These are phyloP conservation scores for Lucilia cuprina DNA, from an alignment of 1,140 invertebrate genomes.

Conservation along the genomic window DNA sequence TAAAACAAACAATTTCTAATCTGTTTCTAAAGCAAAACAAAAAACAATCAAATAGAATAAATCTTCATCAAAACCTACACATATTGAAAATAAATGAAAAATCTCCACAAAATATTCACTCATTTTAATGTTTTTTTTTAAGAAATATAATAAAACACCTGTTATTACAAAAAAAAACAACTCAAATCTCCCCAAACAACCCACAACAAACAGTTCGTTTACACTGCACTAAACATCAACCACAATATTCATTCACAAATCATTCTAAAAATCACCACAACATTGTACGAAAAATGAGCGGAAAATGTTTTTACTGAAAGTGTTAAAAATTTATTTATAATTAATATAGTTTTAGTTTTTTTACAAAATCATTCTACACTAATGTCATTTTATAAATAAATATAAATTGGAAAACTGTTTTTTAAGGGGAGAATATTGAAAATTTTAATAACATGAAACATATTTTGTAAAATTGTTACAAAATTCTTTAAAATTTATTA, in stretches of 20 bases:
- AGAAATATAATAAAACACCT: background rate
- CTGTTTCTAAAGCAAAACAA: background rate
- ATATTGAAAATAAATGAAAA: background rate
- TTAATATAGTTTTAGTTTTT: background rate
- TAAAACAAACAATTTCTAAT: background rate
- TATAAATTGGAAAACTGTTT: background rate
- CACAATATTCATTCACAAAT: too few relatives aligned
- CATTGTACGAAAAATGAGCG: background rate
- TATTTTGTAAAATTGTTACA: background rate
- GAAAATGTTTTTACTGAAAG: background rate
- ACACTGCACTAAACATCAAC: too few relatives aligned
- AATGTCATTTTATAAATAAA: background rate
- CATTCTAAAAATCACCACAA: background rate
- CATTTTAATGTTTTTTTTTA: background rate
- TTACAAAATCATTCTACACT: background rate
- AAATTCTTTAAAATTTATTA: background rate
- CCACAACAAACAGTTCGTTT: background rate
- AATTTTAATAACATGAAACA: background rate
- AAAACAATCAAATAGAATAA: background rate
- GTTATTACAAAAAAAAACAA: background rate
- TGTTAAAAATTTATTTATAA: background rate
- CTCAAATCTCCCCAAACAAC: background rate
- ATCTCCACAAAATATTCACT: background rate
- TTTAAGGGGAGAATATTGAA: background rate
- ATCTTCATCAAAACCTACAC: background rate